Base-by-base conservation (phyloP, 2,888 invertebrate species). In the Baccha elongata region DNA sequence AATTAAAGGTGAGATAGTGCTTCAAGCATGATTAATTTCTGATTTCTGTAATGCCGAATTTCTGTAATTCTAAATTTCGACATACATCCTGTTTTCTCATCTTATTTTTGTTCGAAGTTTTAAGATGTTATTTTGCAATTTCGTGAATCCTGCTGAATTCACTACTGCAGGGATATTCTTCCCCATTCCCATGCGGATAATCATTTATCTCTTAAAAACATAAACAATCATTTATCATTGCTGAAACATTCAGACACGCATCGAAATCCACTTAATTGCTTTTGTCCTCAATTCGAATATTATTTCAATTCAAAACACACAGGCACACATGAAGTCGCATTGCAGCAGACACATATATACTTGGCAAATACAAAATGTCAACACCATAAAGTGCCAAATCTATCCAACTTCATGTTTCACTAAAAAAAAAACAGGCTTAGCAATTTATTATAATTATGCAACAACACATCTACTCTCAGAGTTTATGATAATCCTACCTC, bases 371-470 rank as follows among this genome's bases (percentile, higher is more conserved):
- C 58, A 58, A 40, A 58, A 26, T 67, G 58, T 73, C 72, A 78
- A 78, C 78, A 73, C 58, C 60, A 50, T 37, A 26, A 23, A 26
- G 48, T 48, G 55, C 64, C 53, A 60, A 68, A 74, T 68, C 52
- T 32, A 17, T 62, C 29, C 75, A 19, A 69, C 60, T 69, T 53
- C 21, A 21, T 46, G 44, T 46, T n/a, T 37, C 46, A 26, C 48
- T 26, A 11, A 62, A 52, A 53, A 11, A 62, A 52, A 53, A 46
- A 40, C 26, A 74, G 62, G 48, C 58, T 62, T 74, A 55, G 68
- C 55, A 67, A 79, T 79, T 73, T 79, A 79, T 68, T 60, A 74
- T 79, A 60, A 79, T 68, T 58, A 67, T 68, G 42, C 48, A 60
- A 32, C 35, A 62, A 23, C 55, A 62, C 53, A 74, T 53, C 48